phyloP scores from a whole-genome alignment of 2,113 vertebrate genomes.

The Andinoacara biseriatus region DNA sequence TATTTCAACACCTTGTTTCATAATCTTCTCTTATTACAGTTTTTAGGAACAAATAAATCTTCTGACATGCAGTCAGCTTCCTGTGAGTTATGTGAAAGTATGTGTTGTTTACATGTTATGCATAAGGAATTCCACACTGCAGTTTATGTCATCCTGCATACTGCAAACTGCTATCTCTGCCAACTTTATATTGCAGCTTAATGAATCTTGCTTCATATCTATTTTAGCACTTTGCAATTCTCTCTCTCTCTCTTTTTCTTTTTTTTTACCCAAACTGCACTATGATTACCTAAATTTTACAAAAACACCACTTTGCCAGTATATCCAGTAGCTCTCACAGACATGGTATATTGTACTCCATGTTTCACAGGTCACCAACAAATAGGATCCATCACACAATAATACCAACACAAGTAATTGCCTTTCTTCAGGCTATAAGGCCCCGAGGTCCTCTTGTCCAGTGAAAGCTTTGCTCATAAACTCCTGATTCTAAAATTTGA shows the following conservation, averaged over 20 bases:
- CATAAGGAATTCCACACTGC: background rate
- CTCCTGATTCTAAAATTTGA: constrained; percentile 80
- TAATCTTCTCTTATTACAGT: no score
- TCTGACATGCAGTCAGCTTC: no score
- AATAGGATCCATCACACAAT: constrained; percentile 81
- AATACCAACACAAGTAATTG: constrained; percentile 83
- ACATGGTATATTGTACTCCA: constrained; percentile 65
- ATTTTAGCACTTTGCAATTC: background rate
- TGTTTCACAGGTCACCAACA: constrained; percentile 75
- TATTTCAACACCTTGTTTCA: background rate
- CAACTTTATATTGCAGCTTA: background rate
- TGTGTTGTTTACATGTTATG: no score
- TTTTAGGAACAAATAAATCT: no score
- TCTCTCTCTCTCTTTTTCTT: background rate
- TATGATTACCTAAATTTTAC: constrained; percentile 24
- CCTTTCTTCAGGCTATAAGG: constrained; percentile 78
- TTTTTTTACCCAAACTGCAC: background rate
- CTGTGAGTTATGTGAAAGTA: no score
- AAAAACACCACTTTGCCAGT: constrained; percentile 21
- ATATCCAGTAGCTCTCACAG: constrained; percentile 36
- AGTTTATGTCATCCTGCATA: background rate
- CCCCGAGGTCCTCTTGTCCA: constrained; percentile 79
- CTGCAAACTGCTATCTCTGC: background rate
- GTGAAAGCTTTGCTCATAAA: constrained; percentile 81
- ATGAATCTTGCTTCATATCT: background rate